These are phyloP conservation scores for Erebia palarica DNA, from an alignment of 2,888 invertebrate species.

Conservation along the genomic window DNA sequence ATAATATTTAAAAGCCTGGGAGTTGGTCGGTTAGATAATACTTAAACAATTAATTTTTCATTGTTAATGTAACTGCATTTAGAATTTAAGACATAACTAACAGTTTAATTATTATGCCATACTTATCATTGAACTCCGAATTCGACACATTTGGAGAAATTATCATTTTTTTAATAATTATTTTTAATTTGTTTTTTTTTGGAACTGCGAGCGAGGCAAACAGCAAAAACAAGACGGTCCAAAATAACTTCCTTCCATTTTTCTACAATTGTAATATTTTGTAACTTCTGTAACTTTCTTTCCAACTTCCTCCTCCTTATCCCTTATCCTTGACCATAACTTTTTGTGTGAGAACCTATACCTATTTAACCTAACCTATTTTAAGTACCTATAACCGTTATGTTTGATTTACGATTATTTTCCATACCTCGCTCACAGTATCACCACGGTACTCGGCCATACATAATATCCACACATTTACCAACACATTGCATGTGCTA, in stretches of 20 bases:
- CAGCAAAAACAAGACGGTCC: not conserved
- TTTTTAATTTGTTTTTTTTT: not conserved
- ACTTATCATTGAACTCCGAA: slow-evolving; percentile 2
- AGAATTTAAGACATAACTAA: slow-evolving; percentile 6
- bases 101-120: slow-evolving; percentile 7
- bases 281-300: too few species aligned
- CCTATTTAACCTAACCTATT: too few species aligned
- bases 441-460: slow-evolving; percentile 21
- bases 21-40: not conserved
- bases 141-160: slow-evolving; percentile 8
- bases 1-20: slow-evolving; percentile 24
- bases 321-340: too few species aligned
- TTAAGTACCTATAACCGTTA: not conserved
- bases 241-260: too few species aligned
- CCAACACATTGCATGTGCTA: slow-evolving; percentile 41
- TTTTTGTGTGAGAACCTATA: not conserved
- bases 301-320: too few species aligned
- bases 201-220: slow-evolving; percentile 11
- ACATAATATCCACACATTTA: slow-evolving; percentile 22
- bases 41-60: not conserved
- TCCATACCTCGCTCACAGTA: slow-evolving; percentile 25
- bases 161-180: slow-evolving; percentile 3
- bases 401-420: not conserved
- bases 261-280: too few species aligned
- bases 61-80: not conserved